phyloP scores from a whole-genome alignment of 2,797 vertebrate genomes.

The Chaenodraco wilsoni region DNA sequence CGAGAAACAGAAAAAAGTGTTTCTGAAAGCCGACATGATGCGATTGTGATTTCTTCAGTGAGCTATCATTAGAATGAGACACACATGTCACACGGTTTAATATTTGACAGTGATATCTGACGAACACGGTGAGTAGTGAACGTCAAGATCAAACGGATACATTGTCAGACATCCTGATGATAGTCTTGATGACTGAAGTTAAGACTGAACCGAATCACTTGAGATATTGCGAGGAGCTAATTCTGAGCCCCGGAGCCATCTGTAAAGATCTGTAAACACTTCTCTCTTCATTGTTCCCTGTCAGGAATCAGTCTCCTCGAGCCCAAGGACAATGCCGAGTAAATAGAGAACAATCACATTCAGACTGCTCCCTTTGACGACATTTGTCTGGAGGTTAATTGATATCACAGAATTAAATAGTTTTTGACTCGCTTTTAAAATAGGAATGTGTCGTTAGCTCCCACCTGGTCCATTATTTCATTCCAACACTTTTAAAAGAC shows the following conservation, averaged over 20 bases:
- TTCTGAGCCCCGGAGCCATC: conserved; percentile 74
- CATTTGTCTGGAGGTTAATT: conserved; percentile 77
- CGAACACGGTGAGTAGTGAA: conserved; percentile 62
- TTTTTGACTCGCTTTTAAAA: conserved; percentile 68
- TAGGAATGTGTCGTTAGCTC: conserved; percentile 59
- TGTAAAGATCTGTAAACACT: conserved; percentile 83
- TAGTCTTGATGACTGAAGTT: conserved; percentile 76
- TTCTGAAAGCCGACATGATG: conserved; percentile 51
- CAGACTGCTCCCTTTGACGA: conserved; percentile 69
- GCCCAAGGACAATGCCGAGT: conserved; percentile 75
- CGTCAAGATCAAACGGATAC: conserved; percentile 72
- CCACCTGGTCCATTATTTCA: conserved; percentile 61
- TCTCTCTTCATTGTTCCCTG: conserved; percentile 77
- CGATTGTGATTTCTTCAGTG: conserved; percentile 44
- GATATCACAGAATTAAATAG: conserved; percentile 65
- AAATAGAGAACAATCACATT: conserved; percentile 69
- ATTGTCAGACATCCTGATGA: conserved; percentile 73
- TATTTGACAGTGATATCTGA: conserved; percentile 78
- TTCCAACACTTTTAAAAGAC: conserved; percentile 40
- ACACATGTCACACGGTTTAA: conserved; percentile 68
- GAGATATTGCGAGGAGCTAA: conserved; percentile 76
- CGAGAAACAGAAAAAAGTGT: conserved; percentile 33
- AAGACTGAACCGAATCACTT: conserved; percentile 79
- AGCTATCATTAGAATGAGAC: conserved; percentile 78
- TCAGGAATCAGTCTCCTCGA: conserved; percentile 76